Percentiles rank a stretch among this genome's conserved stretches.
These are phyloP conservation scores for Discoglossus pictus DNA, from an alignment of 2,797 vertebrate genomes.

Conservation along the genomic window DNA sequence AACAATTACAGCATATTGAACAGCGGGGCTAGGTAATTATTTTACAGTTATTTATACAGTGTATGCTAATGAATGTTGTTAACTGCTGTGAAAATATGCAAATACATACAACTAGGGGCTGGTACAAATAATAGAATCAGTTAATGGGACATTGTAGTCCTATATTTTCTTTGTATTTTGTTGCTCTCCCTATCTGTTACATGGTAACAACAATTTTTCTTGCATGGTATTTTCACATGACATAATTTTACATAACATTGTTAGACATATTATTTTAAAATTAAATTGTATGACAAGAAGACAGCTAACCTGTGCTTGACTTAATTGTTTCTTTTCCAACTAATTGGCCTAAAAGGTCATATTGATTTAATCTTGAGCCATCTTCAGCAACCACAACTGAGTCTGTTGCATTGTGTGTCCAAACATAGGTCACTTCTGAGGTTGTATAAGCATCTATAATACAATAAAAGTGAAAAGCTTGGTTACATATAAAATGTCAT, in stretches of 20 bases:
- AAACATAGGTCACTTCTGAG: slow-evolving; percentile 92
- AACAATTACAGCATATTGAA: too few species aligned
- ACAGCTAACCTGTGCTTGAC: slow-evolving; percentile 87
- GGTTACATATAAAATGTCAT: too few species aligned
- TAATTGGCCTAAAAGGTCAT: slow-evolving; percentile 88
- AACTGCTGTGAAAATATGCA: too few species aligned
- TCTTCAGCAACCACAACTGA: slow-evolving; percentile 91
- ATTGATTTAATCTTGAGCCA: slow-evolving; percentile 91
- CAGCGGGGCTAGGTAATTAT: too few species aligned
- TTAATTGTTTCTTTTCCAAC: slow-evolving; percentile 90
- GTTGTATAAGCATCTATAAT: slow-evolving; percentile 89
- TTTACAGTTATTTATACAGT: too few species aligned
- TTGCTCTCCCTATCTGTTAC: neutral
- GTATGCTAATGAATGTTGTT: too few species aligned
- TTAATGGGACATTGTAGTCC: neutral
- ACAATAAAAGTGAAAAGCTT: slow-evolving; percentile 3
- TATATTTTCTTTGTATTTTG: neutral
- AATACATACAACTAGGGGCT: too few species aligned
- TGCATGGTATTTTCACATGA: neutral
- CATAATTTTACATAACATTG: neutral
- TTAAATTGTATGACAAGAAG: too few species aligned
- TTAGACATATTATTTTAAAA: neutral
- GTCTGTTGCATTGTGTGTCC: slow-evolving; percentile 86
- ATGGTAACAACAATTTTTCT: neutral
- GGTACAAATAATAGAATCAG: too few species aligned